These are phyloP conservation scores for Ichneumoninae sp. DNA, from an alignment of 2,888 invertebrate genomes.

Conservation along the genomic window DNA sequence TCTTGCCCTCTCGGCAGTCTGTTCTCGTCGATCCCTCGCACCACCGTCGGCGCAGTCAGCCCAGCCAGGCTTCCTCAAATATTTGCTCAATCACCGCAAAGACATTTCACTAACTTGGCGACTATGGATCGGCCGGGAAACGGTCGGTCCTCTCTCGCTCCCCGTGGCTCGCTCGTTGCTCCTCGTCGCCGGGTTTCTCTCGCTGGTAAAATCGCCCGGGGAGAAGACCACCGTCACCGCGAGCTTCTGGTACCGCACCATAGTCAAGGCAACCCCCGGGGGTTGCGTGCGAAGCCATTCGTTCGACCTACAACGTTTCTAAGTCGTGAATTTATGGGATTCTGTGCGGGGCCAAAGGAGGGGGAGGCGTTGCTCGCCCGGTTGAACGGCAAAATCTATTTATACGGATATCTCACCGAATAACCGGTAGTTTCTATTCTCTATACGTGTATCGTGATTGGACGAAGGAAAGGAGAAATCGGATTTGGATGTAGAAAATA, in stretches of 20 bases:
- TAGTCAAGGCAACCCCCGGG: conserved; percentile 48
- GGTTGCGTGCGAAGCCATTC: conserved; percentile 59
- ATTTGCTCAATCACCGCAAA: conserved; percentile 84
- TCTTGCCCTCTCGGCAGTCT: conserved; percentile 26
- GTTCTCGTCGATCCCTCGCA: conserved; percentile 45
- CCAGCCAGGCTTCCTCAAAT: conserved; percentile 70
- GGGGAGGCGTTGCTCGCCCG: conserved; percentile 35
- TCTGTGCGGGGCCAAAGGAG: conserved; percentile 35
- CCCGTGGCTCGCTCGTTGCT: conserved; percentile 44
- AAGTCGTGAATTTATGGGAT: conserved; percentile 71
- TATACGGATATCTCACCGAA: conserved; percentile 42
- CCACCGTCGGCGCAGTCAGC: conserved; percentile 41
- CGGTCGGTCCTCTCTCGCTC: conserved; percentile 35
- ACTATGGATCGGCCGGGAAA: conserved; percentile 75
- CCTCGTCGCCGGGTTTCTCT: conserved; percentile 32
- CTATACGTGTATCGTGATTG: not conserved
- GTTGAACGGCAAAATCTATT: conserved; percentile 63
- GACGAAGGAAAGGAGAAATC: conserved; percentile 24
- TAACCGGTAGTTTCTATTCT: conserved; percentile 30
- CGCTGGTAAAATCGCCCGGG: conserved; percentile 60
- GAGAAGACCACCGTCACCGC: conserved; percentile 61
- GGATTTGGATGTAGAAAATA: conserved; percentile 11
- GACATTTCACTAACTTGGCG: conserved; percentile 82
- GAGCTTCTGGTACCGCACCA: conserved; percentile 40
- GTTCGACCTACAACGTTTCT: conserved; percentile 63